A percentile compares a stretch with the other conserved stretches of the same genome.
These are phyloP conservation scores for Hypotaenidia philippensis DNA, from an alignment of 2,797 vertebrate genomes.

Conservation along the genomic window DNA sequence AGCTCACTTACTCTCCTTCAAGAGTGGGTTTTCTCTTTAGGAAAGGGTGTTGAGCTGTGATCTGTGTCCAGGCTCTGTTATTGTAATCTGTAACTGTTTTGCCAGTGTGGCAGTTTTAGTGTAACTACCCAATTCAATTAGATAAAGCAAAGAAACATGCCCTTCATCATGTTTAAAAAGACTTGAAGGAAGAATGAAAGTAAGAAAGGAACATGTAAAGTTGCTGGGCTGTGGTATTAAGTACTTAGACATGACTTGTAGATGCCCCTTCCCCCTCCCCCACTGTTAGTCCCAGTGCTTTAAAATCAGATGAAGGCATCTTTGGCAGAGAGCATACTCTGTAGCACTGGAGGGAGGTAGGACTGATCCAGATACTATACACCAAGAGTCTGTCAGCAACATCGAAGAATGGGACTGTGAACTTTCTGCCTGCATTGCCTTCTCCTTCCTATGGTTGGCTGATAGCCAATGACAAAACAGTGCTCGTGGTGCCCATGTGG, in stretches of 20 bases:
- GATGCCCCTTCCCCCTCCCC: background rate
- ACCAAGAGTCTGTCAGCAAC: background rate
- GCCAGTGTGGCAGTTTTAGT: background rate
- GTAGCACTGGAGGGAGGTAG: background rate
- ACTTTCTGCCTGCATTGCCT: background rate
- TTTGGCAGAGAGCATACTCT: background rate
- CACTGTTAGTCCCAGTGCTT: background rate
- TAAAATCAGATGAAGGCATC: background rate
- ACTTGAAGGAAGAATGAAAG: background rate
- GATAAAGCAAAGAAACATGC: constrained; percentile 31
- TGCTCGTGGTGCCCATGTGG: accelerated
- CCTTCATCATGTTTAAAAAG: background rate
- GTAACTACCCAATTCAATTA: constrained; percentile 46
- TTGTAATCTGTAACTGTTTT: background rate
- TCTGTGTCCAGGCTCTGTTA: background rate
- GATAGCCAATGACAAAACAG: background rate
- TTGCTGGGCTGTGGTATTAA: background rate
- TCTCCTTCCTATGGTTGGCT: background rate
- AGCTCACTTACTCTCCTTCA: constrained; percentile 5
- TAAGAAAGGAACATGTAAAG: background rate
- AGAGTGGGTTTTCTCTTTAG: background rate
- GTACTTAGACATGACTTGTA: background rate
- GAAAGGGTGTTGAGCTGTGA: background rate
- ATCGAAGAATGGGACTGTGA: background rate
- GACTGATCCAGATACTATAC: background rate